Percentiles rank a stretch among this genome's conserved stretches.
phyloP scores from a whole-genome alignment of 2,888 invertebrate species.

The Rotaria magnacalcarata region DNA sequence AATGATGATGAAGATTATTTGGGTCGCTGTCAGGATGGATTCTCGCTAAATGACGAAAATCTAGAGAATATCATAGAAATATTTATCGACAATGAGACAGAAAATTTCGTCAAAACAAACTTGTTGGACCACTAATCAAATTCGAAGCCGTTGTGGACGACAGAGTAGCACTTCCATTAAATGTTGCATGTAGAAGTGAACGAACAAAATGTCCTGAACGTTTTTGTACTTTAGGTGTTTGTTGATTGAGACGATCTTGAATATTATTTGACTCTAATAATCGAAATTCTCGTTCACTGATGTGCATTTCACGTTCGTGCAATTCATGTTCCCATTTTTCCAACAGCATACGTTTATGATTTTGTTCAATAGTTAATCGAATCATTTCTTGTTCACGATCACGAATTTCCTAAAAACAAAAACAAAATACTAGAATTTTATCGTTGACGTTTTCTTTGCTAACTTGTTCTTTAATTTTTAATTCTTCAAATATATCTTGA shows the following conservation, averaged over 20 bases:
- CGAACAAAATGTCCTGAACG: conserved; percentile 12
- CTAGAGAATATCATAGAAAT: not conserved
- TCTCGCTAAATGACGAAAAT: conserved; percentile 32
- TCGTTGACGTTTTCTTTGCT: conserved; percentile 47
- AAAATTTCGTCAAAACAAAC: not conserved
- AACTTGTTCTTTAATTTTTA: conserved; percentile 91
- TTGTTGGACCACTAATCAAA: conserved; percentile 10
- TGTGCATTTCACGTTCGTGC: not conserved
- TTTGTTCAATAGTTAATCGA: conserved; percentile 51
- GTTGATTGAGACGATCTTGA: conserved; percentile 2
- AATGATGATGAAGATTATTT: not conserved
- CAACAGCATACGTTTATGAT: not conserved
- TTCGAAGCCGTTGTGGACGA: not conserved
- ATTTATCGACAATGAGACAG: too few relatives aligned
- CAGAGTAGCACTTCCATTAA: not conserved
- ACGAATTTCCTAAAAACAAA: not conserved
- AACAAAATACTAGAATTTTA: not conserved
- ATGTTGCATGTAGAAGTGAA: not conserved
- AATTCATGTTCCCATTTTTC: not conserved
- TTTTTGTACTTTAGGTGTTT: conserved; percentile 31
- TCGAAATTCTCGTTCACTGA: conserved; percentile 9
- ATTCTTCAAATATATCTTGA: conserved; percentile 82
- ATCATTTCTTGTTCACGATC: conserved; percentile 81
- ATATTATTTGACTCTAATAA: not conserved
- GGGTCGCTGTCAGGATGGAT: not conserved